Percentiles rank a stretch among this genome's conserved stretches.
Conservation (phyloP, 2,888 invertebrate species). For the Acanthacorydalis orientalis region DNA sequence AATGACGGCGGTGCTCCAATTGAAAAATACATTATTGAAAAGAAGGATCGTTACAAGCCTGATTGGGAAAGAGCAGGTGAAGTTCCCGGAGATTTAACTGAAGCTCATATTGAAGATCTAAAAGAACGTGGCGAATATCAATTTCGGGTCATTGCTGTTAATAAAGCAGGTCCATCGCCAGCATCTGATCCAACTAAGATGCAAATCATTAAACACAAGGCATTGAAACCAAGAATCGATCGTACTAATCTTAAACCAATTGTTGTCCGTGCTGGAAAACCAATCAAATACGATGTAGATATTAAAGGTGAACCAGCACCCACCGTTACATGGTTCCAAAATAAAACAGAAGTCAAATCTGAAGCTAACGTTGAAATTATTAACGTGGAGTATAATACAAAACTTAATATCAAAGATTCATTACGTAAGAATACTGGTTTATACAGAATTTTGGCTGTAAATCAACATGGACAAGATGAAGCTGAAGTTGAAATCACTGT, state of each 20-base stretch:
- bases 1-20: slow-evolving; percentile 87
- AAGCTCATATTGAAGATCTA: slow-evolving; percentile 66
- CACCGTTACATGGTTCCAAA: slow-evolving; percentile 78
- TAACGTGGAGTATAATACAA: slow-evolving; percentile 82
- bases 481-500: slow-evolving; percentile 89
- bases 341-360: slow-evolving; percentile 55
- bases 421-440: slow-evolving; percentile 73
- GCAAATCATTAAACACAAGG: slow-evolving; percentile 75
- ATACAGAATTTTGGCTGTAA: slow-evolving; percentile 79
- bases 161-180: slow-evolving; percentile 82
- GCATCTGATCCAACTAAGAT: slow-evolving; percentile 82
- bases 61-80: slow-evolving; percentile 85
- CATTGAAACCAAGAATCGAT: slow-evolving; percentile 92
- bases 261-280: slow-evolving; percentile 79
- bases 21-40: slow-evolving; percentile 83
- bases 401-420: slow-evolving; percentile 62
- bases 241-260: slow-evolving; percentile 82
- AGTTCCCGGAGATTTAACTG: slow-evolving; percentile 55
- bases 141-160: slow-evolving; percentile 80
- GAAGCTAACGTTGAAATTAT: slow-evolving; percentile 57
- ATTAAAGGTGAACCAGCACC: slow-evolving; percentile 94
- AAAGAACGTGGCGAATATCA: slow-evolving; percentile 85
- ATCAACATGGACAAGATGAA: slow-evolving; percentile 81
- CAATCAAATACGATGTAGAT: slow-evolving; percentile 83
- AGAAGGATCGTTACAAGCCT: slow-evolving; percentile 68